Base-by-base conservation (phyloP, 2,113 vertebrate genomes). In the Pholis gunnellus region DNA sequence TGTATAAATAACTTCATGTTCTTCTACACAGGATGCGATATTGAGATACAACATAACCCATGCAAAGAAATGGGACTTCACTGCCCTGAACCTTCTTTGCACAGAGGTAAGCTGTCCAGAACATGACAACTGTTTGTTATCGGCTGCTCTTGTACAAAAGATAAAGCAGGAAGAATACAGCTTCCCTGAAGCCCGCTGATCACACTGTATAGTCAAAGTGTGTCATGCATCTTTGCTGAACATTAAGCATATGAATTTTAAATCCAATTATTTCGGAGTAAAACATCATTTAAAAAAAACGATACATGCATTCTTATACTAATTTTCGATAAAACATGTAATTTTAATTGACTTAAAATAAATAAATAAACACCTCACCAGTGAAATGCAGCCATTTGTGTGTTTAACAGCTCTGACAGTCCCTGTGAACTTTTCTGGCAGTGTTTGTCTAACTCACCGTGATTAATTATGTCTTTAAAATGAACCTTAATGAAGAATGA, bases 11-110 rank as follows among this genome's bases (percentile, higher is more conserved):
- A 59, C 6, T 72, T 3, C 0, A 18, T 4, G 6, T 69, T 83
- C 9, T 87, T 34, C 6, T 67, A 9, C 79, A 84, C 89, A 99
- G 98, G 98, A 98, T 86, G 97, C 97, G 72, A 97, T 99, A 91
- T 86, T 99, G 92, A 96, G 96, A 78, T 99, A 99, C 89, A 99
- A 98, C 25, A 84, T 92, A 69, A 94, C 95, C 36, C 97, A 98
- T 93, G 94, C 97, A 79, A 99, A 97, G 94, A 98, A 96, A 92
- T 99, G 98, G 98, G 98, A 99, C 92, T 99, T 99, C 91, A 97
- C 97, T 50, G 97, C 97, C 80, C 94, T 99, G 54, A 94, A 95
- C 91, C 56, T 96, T 93, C 94, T 99, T 95, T 99, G 97, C 91
- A 95, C 94, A 63, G 94, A 96, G 95, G 97, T 95, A 97, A 97